phyloP scores from a whole-genome alignment of 2,113 vertebrate genomes.

The Pipa parva region DNA sequence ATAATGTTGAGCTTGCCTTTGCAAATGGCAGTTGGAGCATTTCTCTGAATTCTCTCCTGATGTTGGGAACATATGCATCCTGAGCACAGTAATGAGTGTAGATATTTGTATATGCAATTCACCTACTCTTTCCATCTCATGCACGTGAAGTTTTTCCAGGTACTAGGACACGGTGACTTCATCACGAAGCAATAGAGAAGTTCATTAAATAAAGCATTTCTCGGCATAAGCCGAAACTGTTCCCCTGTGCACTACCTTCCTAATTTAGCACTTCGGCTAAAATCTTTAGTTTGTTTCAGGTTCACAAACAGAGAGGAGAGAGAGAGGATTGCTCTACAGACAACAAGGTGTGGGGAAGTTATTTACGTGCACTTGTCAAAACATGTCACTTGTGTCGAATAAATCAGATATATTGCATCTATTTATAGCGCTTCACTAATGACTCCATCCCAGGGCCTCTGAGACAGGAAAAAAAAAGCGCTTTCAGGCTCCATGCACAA shows the following conservation, averaged over 20 bases:
- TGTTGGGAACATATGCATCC: too few species aligned
- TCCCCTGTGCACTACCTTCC: background rate
- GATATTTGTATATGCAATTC: too few species aligned
- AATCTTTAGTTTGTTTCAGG: conserved; percentile 27
- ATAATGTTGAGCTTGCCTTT: too few species aligned
- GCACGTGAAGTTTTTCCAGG: too few species aligned
- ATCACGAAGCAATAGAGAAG: conserved; percentile 6
- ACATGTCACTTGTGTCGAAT: conserved; percentile 40
- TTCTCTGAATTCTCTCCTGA: too few species aligned
- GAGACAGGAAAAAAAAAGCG: conserved; percentile 19
- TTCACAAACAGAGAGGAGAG: conserved; percentile 16
- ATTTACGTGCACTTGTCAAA: conserved; percentile 41
- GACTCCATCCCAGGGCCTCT: conserved; percentile 37
- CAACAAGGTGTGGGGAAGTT: conserved; percentile 34
- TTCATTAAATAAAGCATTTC: conserved; percentile 11
- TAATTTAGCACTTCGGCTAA: conserved; percentile 12
- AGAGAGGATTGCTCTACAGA: conserved; percentile 31
- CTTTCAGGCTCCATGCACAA: conserved; percentile 22
- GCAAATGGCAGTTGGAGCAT: too few species aligned
- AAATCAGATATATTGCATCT: conserved; percentile 42
- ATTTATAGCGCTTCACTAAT: conserved; percentile 38
- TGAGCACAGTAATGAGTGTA: too few species aligned
- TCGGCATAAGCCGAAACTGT: background rate
- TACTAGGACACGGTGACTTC: too few species aligned
- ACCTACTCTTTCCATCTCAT: too few species aligned